Percentiles rank a stretch among this genome's conserved stretches.
Evolutionary conservation across 1,140 invertebrate genomes (phyloP).

Genomic region (Uloborus diversus): DNA sequence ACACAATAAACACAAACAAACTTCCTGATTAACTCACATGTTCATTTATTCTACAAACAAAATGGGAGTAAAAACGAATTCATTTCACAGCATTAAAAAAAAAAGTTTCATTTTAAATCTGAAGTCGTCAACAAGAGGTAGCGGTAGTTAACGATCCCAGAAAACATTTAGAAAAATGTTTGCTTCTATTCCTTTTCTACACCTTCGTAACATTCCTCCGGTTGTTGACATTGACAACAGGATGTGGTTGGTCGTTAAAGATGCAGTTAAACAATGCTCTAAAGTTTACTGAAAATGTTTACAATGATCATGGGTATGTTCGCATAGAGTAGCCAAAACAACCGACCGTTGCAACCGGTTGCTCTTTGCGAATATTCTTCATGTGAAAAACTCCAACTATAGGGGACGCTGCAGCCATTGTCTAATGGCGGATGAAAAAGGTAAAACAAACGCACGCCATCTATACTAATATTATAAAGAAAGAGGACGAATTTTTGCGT

Average conservation of each 20-base stretch:
- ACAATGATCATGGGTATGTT: too few species aligned
- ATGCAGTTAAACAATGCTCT: slow-evolving; percentile 26
- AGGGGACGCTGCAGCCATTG: too few species aligned
- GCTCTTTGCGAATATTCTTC: too few species aligned
- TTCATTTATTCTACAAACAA: neutral
- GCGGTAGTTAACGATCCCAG: neutral
- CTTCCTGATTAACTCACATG: neutral
- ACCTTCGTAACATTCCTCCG: neutral
- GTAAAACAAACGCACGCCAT: too few species aligned
- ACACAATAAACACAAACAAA: neutral
- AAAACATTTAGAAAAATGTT: neutral
- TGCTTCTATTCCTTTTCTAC: neutral
- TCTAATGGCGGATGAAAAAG: too few species aligned
- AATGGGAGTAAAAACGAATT: neutral
- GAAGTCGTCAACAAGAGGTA: neutral
- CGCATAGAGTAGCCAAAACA: too few species aligned
- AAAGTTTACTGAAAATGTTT: too few species aligned
- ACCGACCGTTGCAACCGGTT: too few species aligned
- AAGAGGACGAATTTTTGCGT: too few species aligned
- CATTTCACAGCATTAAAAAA: neutral
- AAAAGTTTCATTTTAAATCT: neutral
- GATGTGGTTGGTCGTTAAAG: slow-evolving; percentile 37
- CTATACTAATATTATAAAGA: too few species aligned
- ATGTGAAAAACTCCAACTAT: too few species aligned
- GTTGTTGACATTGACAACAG: slow-evolving; percentile 56